These are phyloP conservation scores for Lepidurus couesii DNA, from an alignment of 1,140 invertebrate species.

Conservation along the genomic window DNA sequence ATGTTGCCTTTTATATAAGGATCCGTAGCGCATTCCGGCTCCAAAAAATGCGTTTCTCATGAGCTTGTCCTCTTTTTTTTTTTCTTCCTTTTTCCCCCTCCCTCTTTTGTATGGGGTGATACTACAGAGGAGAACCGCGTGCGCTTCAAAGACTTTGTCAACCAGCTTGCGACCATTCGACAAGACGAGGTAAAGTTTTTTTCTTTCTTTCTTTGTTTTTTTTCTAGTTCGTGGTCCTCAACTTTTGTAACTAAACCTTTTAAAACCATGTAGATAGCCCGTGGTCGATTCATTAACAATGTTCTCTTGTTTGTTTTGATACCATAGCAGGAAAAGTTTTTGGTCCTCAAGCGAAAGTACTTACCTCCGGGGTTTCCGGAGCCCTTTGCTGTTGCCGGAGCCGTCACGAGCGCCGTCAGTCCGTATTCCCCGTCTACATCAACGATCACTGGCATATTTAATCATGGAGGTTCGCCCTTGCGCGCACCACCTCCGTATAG, in stretches of 20 bases:
- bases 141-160: conserved; percentile 86
- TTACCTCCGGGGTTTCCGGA: conserved; percentile 45
- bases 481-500: conserved; percentile 59
- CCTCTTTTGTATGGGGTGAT: not conserved
- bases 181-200: conserved; percentile 47
- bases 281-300: conserved; percentile 25
- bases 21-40: conserved; percentile 13
- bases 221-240: not conserved
- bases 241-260: too few species aligned
- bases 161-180: conserved; percentile 73
- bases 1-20: conserved; percentile 13
- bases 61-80: not conserved
- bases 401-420: conserved; percentile 38
- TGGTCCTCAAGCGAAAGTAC: conserved; percentile 73
- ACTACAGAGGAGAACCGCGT: conserved; percentile 71
- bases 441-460: not conserved
- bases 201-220: not conserved
- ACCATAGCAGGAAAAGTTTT: conserved; percentile 65
- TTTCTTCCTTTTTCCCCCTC: not conserved
- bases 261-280: not conserved
- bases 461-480: conserved; percentile 39
- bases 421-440: conserved; percentile 40
- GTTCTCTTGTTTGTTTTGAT: not conserved
- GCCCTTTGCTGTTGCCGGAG: conserved; percentile 31
- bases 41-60: conserved; percentile 5